phyloP scores from a whole-genome alignment of 2,888 invertebrate genomes.

The Glomeris marginata region DNA sequence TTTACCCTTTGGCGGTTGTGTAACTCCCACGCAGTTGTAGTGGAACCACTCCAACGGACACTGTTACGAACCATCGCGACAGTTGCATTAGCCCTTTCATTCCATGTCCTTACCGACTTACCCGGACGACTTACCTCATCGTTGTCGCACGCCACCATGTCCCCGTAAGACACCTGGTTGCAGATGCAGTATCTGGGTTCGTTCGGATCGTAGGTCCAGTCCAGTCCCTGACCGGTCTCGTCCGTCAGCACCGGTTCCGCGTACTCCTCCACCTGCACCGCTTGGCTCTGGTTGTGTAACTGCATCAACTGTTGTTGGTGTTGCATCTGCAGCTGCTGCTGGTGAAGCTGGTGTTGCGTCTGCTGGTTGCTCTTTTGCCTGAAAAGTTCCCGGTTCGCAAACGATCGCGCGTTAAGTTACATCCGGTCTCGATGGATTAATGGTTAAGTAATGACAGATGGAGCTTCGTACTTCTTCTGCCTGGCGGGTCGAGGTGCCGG shows the following conservation, averaged over 20 bases:
- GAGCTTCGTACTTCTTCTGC: slow-evolving; percentile 4
- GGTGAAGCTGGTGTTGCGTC: slow-evolving; percentile 25
- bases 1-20: slow-evolving; percentile 91
- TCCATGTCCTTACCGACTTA: neutral
- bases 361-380: slow-evolving; percentile 12
- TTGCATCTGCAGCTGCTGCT: slow-evolving; percentile 32
- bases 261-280: neutral
- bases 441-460: slow-evolving; percentile 4
- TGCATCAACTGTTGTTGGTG: slow-evolving; percentile 42
- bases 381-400: neutral
- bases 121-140: slow-evolving; percentile 57
- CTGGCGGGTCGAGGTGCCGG: slow-evolving; percentile 1
- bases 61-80: too few species aligned
- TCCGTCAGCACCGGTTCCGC: slow-evolving; percentile 17
- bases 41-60: slow-evolving; percentile 99
- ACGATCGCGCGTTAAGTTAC: too few species aligned
- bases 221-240: slow-evolving; percentile 30
- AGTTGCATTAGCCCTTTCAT: neutral
- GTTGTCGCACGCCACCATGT: slow-evolving; percentile 99
- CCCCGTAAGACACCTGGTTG: slow-evolving; percentile 93
- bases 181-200: slow-evolving; percentile 93
- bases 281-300: slow-evolving; percentile 16
- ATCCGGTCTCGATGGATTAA: too few species aligned
- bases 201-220: slow-evolving; percentile 90
- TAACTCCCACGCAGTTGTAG: slow-evolving; percentile 92